Base-by-base conservation (phyloP, 2,797 vertebrate genomes). In the Sandelia bainsii region DNA sequence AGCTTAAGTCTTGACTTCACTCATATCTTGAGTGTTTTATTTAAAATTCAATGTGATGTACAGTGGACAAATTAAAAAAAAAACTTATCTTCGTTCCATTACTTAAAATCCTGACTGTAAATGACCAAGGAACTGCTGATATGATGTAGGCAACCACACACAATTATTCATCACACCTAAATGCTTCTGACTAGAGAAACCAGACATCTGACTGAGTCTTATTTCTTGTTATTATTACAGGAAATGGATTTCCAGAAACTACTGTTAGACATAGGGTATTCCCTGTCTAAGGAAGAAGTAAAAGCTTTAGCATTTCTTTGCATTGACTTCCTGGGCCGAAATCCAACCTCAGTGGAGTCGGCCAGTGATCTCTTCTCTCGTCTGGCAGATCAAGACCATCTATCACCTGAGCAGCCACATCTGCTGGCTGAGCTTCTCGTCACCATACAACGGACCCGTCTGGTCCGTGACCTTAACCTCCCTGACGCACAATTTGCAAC, bases 261-360 rank as follows among this genome's bases (percentile, higher is more conserved):
- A 27, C 89, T 95, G 8, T 57, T 94, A 0, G 23, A 48, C 0
- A 78, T 79, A 8, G 88, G 67, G 1, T 69, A 82, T 1, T 77
- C 68, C 23, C 80, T 95, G 40, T 0, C 1, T 3, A 6, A 0
- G 1, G 72, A 82, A 0, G 91, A 94, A 1, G 57, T 91, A 1
- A 77, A 81, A 65, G 87, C 91, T 1, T 58, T 93, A n/a, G 67
- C 25, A 0, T 95, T 94, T 70, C 93, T 95, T n/a, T 95, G 93
- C 74, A 70, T 59, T 9, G 93, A 94, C n/a, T 53, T 92, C 16
- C 54, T 93, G 44, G 14, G 1, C 0, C 79, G 29, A 29, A 91
- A 82, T 53, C 45, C 72, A 6, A 60, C 57, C 51, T 52, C 54
- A 0, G 71, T 90, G 75, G 45, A 63, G 2, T 49, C 51, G 0